phyloP scores from a whole-genome alignment of 2,888 invertebrate genomes.

The Phoronis australis region DNA sequence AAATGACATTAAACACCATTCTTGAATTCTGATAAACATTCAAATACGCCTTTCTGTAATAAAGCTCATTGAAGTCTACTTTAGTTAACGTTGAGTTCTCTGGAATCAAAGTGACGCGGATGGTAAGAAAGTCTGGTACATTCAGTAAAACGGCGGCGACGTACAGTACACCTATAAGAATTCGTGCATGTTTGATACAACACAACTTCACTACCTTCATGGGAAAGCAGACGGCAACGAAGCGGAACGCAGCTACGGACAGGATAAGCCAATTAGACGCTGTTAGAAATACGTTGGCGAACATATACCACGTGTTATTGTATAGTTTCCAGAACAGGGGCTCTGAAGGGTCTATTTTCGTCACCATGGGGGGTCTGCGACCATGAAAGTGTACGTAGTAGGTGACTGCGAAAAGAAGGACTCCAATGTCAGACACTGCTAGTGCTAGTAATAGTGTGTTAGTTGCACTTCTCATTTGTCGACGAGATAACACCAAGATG shows the following conservation, averaged over 20 bases:
- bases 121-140: neutral
- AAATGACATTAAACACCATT: neutral
- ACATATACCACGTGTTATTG: neutral
- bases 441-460: neutral
- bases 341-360: neutral
- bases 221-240: neutral
- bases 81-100: neutral
- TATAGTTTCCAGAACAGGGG: neutral
- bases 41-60: neutral
- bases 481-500: neutral
- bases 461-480: neutral
- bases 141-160: neutral
- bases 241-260: neutral
- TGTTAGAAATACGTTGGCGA: neutral
- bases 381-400: neutral
- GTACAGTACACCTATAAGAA: neutral
- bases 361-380: neutral
- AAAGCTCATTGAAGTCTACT: neutral
- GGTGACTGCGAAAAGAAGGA: neutral
- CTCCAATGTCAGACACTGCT: neutral
- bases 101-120: neutral
- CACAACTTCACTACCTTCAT: neutral
- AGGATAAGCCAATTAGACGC: neutral
- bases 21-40: neutral
- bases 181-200: neutral